Conservation (phyloP, 2,113 vertebrate genomes). For the Anhinga anhinga region DNA sequence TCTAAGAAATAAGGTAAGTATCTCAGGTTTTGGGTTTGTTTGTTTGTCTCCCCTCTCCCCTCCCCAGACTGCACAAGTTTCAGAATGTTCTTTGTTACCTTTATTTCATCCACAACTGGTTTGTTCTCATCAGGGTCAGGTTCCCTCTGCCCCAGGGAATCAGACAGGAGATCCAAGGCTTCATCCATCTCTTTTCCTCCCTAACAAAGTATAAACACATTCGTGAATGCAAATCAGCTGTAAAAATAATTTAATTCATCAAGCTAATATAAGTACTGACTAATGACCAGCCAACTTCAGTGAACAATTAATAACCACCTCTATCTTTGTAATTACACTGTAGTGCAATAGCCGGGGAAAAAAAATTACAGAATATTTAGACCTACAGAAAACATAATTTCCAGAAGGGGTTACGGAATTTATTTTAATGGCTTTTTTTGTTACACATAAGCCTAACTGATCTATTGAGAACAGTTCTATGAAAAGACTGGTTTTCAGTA, state of each 20-base stretch:
- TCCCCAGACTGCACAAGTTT: background rate
- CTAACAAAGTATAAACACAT: background rate
- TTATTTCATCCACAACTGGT: conserved; percentile 76
- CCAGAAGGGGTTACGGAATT: background rate
- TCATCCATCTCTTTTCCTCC: conserved; percentile 65
- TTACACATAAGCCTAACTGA: background rate
- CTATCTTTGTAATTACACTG: background rate
- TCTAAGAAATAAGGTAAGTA: background rate
- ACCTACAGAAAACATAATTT: background rate
- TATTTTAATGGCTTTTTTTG: background rate
- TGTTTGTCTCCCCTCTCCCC: no score
- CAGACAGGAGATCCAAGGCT: conserved; percentile 74
- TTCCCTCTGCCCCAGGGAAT: conserved; percentile 72
- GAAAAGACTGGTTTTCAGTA: background rate
- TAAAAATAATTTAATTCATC: background rate
- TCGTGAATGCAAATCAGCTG: background rate
- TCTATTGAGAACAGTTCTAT: background rate
- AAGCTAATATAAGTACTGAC: background rate
- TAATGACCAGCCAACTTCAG: background rate
- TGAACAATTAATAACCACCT: background rate
- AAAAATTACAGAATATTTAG: background rate
- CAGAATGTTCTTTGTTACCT: conserved; percentile 59
- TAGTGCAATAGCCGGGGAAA: background rate
- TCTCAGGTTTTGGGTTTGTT: no score
- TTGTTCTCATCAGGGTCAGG: conserved; percentile 76